phyloP scores from a whole-genome alignment of 2,797 vertebrate species.

The Sternarchorhynchus goeldii region DNA sequence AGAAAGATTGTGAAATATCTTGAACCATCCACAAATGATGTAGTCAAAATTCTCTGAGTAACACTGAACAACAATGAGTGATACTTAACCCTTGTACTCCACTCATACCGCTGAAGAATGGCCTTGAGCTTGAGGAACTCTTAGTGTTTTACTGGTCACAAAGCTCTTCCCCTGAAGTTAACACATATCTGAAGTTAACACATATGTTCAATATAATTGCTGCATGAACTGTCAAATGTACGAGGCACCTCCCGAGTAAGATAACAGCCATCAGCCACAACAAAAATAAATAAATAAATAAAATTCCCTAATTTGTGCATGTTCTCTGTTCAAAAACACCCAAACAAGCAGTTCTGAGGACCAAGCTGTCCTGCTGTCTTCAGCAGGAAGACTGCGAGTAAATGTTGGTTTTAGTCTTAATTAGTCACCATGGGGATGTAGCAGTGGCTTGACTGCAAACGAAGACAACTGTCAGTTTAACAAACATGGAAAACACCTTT shows the following conservation, averaged over 20 bases:
- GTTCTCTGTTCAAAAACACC: constrained; percentile 41
- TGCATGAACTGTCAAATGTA: constrained; percentile 6
- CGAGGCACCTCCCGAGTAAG: background rate
- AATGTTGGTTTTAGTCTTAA: constrained; percentile 51
- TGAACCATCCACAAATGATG: too few species aligned
- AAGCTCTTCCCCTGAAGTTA: background rate
- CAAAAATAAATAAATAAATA: constrained; percentile 17
- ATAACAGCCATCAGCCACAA: background rate
- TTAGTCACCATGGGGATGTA: constrained; percentile 47
- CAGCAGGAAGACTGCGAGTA: constrained; percentile 46
- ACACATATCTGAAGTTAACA: too few species aligned
- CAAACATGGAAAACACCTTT: constrained; percentile 40
- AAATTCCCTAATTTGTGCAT: constrained; percentile 41
- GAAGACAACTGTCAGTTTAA: constrained; percentile 32
- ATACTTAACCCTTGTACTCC: too few species aligned
- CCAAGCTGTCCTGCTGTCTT: constrained; percentile 47
- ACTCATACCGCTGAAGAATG: background rate
- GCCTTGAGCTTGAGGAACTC: background rate
- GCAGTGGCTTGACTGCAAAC: constrained; percentile 29
- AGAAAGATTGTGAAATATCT: too few species aligned
- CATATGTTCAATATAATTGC: constrained; percentile 4
- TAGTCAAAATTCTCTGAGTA: too few species aligned
- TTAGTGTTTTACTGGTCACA: background rate
- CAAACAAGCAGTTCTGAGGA: constrained; percentile 40
- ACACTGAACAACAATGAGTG: too few species aligned